Evolutionary conservation across 2,113 vertebrate genomes (phyloP), one percentile per base, ranked within the genome.

Genomic region (Python bivittatus): DNA sequence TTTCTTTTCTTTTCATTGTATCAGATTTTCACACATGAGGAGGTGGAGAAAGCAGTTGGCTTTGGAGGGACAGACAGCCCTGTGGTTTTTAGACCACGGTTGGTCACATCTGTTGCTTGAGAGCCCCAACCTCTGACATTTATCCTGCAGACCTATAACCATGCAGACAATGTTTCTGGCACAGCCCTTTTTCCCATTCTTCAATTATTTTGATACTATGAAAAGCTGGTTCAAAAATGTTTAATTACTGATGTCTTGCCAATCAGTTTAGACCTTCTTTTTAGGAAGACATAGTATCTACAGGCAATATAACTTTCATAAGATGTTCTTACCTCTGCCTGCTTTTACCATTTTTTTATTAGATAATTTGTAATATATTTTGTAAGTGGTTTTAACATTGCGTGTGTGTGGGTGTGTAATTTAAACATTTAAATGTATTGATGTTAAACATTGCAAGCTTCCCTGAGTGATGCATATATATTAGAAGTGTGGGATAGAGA

Each of bases 1-100:
- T 11, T 87, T 56, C 56, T 33, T 4, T 9, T 42, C 13, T 88
- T 44, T 38, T 68, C 25, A 92, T 93, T 88, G 86, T 29, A 23
- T 42, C 17, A 54, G 53, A 84, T 13, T 84, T 83, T 52, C 87
- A 54, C 10, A 61, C 44, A 54, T 86, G 48, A 29, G 25, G 22
- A 48, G 29, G 91, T 60, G 38, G 53, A 85, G 95, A 53, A 91
- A 92, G 17, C 25, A 93, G 1, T 60, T 90, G 92, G 54, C 0
- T 88, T 25, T 92, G 7, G n/a, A 2, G 25, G 79, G 44, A 68
- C 88, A 83, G 88, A 57, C 52, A 56, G 4, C 38, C 38, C 64
- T 83, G 20, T 38, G 13, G 29, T 68, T 68, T 87, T 68, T 87
- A 56, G 13, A 44, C 15, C 33, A 72, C 56, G 12, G 68, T 72